Base-by-base conservation (phyloP, 2,797 vertebrate species). In the Myripristis jacobus region DNA sequence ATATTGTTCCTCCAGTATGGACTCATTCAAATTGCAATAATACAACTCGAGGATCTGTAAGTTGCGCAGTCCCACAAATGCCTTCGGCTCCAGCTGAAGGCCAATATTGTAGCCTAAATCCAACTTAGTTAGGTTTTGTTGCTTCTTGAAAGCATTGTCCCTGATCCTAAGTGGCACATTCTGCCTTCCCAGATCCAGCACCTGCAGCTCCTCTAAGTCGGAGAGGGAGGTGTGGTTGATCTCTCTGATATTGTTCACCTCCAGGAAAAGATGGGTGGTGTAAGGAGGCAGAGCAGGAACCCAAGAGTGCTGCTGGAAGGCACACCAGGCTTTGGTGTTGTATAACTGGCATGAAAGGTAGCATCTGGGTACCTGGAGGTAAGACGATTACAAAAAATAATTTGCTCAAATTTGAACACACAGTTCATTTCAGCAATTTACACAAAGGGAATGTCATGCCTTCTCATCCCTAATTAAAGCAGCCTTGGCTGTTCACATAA, bases 131-230 rank as follows among this genome's bases (percentile, higher is more conserved):
- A 98, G 84, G 2, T 90, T 94, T 38, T 89, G 92, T 81, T 96
- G 84, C 46, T 92, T 88, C 66, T 83, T 88, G 87, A 97, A 98
- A 1, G 95, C 89, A n/a, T 93, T 88, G 80, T 85, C 92, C 70
- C 82, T 87, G 31, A 97, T 84, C 8, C 70, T 59, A 3, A 97
- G 79, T n/a, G 0, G 19, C 1, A 81, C 82, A 0, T 10, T 0
- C 54, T 97, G 97, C 0, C 0, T 0, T n/a, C 93, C 90, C 0
- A 97, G 86, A 66, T 92, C 86, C 47, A 98, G 56, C 3, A 85
- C 0, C 0, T 50, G 2, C 52, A 98, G 87, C 58, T 64, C 63
- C 24, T 87, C 81, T 48, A 96, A 87, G 57, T 82, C 57, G 12
- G 83, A 84, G 64, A 98, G 95, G 0, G 94, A 95, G 0, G 82